Evolutionary conservation across 2,888 invertebrate species (phyloP).

Genomic region (Nycteola revayana): DNA sequence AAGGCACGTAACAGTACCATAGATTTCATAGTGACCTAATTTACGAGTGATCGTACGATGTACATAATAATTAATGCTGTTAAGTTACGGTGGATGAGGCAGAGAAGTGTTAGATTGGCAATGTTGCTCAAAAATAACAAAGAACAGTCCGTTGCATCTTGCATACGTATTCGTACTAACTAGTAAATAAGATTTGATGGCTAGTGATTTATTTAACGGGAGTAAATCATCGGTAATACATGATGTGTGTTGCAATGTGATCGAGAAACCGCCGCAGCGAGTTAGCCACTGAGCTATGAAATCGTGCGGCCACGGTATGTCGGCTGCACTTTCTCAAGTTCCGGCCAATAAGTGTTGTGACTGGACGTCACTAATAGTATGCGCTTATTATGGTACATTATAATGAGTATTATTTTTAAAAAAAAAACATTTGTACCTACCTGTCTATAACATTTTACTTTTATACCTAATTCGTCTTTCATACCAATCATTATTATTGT

Average conservation of each 20-base stretch:
- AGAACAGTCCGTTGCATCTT: too few species aligned
- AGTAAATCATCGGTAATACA: constrained; percentile 20
- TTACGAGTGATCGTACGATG: constrained; percentile 22
- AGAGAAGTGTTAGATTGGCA: too few species aligned
- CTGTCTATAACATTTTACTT: too few species aligned
- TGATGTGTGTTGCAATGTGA: constrained; percentile 49
- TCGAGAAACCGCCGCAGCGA: constrained; percentile 64
- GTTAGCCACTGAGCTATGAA: constrained; percentile 73
- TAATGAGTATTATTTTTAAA: too few species aligned
- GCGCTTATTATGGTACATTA: too few species aligned
- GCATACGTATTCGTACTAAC: too few species aligned
- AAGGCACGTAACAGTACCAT: constrained; percentile 33
- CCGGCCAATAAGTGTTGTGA: constrained; percentile 31
- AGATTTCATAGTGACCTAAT: constrained; percentile 38
- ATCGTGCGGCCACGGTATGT: constrained; percentile 70
- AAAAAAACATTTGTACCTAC: too few species aligned
- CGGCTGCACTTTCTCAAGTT: constrained; percentile 69
- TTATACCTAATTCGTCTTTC: too few species aligned
- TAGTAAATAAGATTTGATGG: too few species aligned
- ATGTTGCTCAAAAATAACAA: too few species aligned
- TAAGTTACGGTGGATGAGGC: too few species aligned
- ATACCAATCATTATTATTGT: too few species aligned
- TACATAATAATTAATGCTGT: constrained; percentile 21
- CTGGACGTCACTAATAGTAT: constrained; percentile 9
- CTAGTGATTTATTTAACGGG: constrained; percentile 16